Evolutionary conservation across 2,113 vertebrate species (phyloP).

Genomic region (Macroglossus sobrinus): DNA sequence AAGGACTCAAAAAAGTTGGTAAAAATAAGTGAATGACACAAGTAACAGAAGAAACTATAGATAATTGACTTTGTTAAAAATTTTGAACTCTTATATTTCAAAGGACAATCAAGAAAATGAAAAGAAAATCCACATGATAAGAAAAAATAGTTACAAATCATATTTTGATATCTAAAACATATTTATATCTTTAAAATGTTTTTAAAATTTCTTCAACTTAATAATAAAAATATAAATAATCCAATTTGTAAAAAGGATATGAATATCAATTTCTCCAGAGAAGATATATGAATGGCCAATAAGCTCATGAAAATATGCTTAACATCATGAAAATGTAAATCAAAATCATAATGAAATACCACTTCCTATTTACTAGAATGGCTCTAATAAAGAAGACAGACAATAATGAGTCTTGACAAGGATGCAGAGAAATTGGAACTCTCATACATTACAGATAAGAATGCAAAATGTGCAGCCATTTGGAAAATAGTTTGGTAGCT

Average conservation of each 20-base stretch:
- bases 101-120: not conserved
- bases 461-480: not conserved
- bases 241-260: not conserved
- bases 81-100: not conserved
- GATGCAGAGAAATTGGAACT: not conserved
- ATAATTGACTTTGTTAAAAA: not conserved
- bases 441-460: not conserved
- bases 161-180: not conserved
- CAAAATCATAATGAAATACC: not conserved
- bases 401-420: not conserved
- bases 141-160: not conserved
- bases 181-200: not conserved
- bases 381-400: not conserved
- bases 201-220: conserved; percentile 7
- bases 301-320: not conserved
- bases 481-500: not conserved
- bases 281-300: not conserved
- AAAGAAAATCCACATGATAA: not conserved
- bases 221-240: not conserved
- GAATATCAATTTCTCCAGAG: not conserved
- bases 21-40: not conserved
- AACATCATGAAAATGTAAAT: not conserved
- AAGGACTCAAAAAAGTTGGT: not conserved
- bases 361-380: not conserved
- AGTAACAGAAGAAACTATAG: not conserved